These are phyloP conservation scores for Scolanthus callimorphus DNA, from an alignment of 92 coral and sea anemone species.

Conservation along the genomic window DNA sequence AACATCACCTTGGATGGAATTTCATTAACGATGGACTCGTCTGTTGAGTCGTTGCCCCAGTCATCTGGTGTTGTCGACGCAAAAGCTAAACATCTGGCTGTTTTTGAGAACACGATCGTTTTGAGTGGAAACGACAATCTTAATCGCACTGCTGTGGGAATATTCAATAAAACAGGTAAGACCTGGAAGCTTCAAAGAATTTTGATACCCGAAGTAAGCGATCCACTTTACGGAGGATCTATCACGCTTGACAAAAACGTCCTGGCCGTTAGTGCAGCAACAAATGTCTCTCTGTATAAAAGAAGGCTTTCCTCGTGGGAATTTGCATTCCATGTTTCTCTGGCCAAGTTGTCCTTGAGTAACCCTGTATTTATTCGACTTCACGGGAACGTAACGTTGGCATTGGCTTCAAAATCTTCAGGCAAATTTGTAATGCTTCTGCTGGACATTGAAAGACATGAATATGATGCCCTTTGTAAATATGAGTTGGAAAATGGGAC, in stretches of 20 bases:
- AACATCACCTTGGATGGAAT: not conserved
- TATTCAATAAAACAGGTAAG: not conserved
- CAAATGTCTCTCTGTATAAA: not conserved
- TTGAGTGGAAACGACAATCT: not conserved
- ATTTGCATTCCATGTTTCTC: not conserved
- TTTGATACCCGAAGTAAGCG: not conserved
- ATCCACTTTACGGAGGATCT: not conserved
- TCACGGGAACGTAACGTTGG: not conserved
- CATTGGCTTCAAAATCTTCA: not conserved
- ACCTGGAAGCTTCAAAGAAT: not conserved
- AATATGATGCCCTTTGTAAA: not conserved
- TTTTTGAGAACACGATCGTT: too few relatives aligned
- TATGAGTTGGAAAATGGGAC: not conserved
- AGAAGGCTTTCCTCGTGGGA: not conserved
- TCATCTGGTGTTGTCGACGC: not conserved
- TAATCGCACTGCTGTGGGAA: not conserved
- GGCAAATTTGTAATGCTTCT: not conserved
- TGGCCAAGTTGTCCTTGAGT: not conserved
- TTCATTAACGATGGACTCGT: not conserved
- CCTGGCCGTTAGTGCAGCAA: not conserved
- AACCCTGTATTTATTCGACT: not conserved
- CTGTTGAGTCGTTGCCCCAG: not conserved
- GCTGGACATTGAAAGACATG: not conserved
- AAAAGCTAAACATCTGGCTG: not conserved
- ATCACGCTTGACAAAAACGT: not conserved